Evolutionary conservation across 2,888 invertebrate genomes (phyloP).

Genomic region (Tinea semifulvella): DNA sequence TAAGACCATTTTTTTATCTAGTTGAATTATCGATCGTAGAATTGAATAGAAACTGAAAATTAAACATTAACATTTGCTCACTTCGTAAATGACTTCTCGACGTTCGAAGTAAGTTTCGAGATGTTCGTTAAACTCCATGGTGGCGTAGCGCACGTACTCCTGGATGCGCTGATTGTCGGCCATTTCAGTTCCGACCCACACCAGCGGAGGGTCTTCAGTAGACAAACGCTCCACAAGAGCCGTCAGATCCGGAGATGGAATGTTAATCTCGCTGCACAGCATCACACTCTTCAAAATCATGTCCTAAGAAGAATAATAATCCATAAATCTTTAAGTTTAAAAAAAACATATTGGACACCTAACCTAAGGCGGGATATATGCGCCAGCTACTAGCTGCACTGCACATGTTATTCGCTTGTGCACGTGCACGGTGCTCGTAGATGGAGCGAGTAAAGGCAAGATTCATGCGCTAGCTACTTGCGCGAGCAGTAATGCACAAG

Average conservation of each 20-base stretch:
- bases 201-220: conserved; percentile 83
- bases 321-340: not conserved
- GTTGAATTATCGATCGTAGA: no score
- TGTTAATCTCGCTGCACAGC: conserved; percentile 38
- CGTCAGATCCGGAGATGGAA: conserved; percentile 32
- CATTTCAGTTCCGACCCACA: conserved; percentile 83
- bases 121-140: conserved; percentile 94
- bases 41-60: not conserved
- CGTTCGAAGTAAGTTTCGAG: conserved; percentile 94
- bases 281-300: conserved; percentile 76
- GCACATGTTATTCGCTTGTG: no score
- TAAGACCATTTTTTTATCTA: no score
- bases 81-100: conserved; percentile 87
- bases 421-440: no score
- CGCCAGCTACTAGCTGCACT: no score
- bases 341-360: not conserved
- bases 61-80: conserved; percentile 38
- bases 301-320: conserved; percentile 64
- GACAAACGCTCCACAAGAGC: conserved; percentile 71
- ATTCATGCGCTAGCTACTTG: no score
- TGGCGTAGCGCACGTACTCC: conserved; percentile 86
- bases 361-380: no score
- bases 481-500: no score
- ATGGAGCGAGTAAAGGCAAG: no score
- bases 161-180: conserved; percentile 76